Evolutionary conservation across 1,140 invertebrate genomes (phyloP), one percentile per base, ranked within the genome.

Genomic region (Macrobrachium nipponense): DNA sequence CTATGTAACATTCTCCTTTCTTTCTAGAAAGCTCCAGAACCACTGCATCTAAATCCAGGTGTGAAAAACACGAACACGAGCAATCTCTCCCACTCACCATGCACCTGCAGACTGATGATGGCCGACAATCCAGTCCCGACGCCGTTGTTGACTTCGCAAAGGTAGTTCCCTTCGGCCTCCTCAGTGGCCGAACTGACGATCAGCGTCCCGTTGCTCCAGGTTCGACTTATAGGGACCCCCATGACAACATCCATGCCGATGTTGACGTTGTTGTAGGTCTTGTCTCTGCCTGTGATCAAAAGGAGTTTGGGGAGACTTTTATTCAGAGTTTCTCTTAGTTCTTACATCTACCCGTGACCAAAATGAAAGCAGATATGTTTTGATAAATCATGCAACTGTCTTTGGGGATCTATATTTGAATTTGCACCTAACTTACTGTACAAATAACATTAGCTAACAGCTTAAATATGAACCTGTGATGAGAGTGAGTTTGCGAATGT

Each of bases 71-170:
- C 27, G 27, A 36, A 36, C 27, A 36, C 27, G 27, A 36, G 1
- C 4, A 36, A 36, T 0, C 12, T 8, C 6, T 36, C 6, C 70
- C 27, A 84, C 82, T 79, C 23, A 85, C 82, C 82, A 20, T 85
- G 82, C 17, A 85, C 82, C 8, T 85, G 82, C 15, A 85, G 75
- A 44, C 70, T 85, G 64, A 85, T 70, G 62, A 85, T 79, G 10
- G 76, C 61, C 11, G 82, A 85, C 44, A 85, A 64, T 1, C 82
- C 82, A 6, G 82, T 68, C 0, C 82, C 82, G 4, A 85, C 82
- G 0, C 82, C 82, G 12, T 85, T 85, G 14, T n/a, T 60, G 0
- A 66, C 82, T 66, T 85, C 82, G 10, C 82, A 85, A 5, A 85
- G 62, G 82, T 85, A 85, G 23, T 64, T 72, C 6, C 82, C 82